Evolutionary conservation across 1,140 invertebrate genomes (phyloP).

Genomic region (Drosophila bipectinata): DNA sequence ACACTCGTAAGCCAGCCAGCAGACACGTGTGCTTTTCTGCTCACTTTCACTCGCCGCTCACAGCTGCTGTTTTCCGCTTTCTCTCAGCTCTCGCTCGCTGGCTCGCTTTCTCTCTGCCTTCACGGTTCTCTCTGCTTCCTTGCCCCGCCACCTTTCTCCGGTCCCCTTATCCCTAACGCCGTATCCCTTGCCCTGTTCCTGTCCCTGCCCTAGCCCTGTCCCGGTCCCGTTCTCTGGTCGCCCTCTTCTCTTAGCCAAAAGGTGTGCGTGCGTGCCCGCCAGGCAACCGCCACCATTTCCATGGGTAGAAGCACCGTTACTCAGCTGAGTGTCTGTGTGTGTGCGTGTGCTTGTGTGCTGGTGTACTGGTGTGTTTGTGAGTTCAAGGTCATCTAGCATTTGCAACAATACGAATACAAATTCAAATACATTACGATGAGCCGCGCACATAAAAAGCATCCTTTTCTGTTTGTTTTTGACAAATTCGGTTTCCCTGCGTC

Average conservation of each 20-base stretch:
- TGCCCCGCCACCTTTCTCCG: slow-evolving; percentile 9
- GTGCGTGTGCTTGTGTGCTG: slow-evolving; percentile 46
- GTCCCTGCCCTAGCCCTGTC: neutral
- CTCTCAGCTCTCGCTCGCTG: slow-evolving; percentile 31
- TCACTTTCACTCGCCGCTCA: slow-evolving; percentile 78
- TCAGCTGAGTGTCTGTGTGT: slow-evolving; percentile 18
- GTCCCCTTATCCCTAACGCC: neutral
- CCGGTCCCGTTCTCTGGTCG: slow-evolving; percentile 11
- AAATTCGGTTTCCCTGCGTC: slow-evolving; percentile 29
- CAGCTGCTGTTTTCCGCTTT: slow-evolving; percentile 58
- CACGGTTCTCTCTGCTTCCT: neutral
- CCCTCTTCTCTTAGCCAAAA: slow-evolving; percentile 55
- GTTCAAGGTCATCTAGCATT: slow-evolving; percentile 83
- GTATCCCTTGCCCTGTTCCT: neutral
- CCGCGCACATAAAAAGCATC: slow-evolving; percentile 58
- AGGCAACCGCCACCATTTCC: slow-evolving; percentile 60
- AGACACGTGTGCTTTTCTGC: slow-evolving; percentile 80
- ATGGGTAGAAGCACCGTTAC: slow-evolving; percentile 47
- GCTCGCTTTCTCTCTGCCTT: neutral
- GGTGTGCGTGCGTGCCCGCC: slow-evolving; percentile 74
- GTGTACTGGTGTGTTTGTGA: slow-evolving; percentile 53
- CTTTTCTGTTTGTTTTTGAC: slow-evolving; percentile 65
- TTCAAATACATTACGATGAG: slow-evolving; percentile 75
- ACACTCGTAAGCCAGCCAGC: slow-evolving; percentile 39
- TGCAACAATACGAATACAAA: slow-evolving; percentile 76